Base-by-base conservation (phyloP, 53 echinoderm and acorn worm species). In the Stichopus horrens region DNA sequence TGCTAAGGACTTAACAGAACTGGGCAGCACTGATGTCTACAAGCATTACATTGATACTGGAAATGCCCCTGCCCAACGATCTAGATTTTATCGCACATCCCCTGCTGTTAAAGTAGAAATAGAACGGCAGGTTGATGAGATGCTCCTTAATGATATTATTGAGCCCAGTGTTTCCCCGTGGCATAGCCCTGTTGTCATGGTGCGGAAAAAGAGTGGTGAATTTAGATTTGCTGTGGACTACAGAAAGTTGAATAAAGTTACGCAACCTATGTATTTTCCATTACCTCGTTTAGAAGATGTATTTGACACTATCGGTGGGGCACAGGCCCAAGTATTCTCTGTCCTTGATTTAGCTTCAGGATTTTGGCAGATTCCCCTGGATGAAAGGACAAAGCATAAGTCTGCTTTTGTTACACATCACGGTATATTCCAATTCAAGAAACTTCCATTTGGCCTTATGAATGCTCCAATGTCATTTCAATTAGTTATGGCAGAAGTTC, bases 241-340 rank as follows among this genome's bases (percentile, higher is more conserved):
- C 56, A 73, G 90, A 5, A 90, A 75, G 8, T 75, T 92, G 4
- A 90, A 92, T 68, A 79, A 80, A 56, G 90, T 90, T 0, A 90
- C 93, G 13, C 79, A 88, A 53, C 88, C 93, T 8, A 90, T 92
- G 88, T 92, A 74, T 55, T 92, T 92, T 58, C 79, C 90, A 86
- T 83, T 92, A n/a, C 90, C 90, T 9, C 90, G 93, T 53, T 63
- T 90, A 7, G 93, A 92, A 8, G 90, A 92, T 76, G 83, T 92
- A 60, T 90, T 87, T 83, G 92, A 92, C 57, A 82, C 88, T 23
- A 92, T 90, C 37, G 92, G 88, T 11, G 92, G 90, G 82, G 74
- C 92, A 71, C 75, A 90, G 71, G 92, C 92, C 52, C 75, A 79
- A 81, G 76, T 90, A 37, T 90, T 92, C 22, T 83, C 92, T 5